Base-by-base conservation (phyloP, 1,140 invertebrate species). In the Hydropsyche tenuis region DNA sequence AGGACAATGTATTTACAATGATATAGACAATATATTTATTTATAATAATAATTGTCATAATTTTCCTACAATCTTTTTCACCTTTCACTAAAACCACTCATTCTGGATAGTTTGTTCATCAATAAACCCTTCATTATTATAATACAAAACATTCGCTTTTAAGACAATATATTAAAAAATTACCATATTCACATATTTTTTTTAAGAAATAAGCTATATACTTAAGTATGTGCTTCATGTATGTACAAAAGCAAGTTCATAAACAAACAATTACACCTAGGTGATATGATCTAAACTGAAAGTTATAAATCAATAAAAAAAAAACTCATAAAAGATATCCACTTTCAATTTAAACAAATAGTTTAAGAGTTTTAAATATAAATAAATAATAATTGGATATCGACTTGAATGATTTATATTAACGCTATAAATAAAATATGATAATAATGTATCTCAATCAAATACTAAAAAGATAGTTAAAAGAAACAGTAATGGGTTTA, bases 1-100 rank as follows among this genome's bases (percentile, higher is more conserved):
- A 77, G 76, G 73, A 77, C 76, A 77, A 53, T 77, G 48, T 65
- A 73, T 73, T 37, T 73, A 65, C 66, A 63, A 48, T 53, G 12
- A 66, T 69, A 62, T 69, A 68, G 51, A 73, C 48, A 69, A 53
- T 53, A 74, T 18, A 30, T 74, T 48, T 30, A 73, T 68, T 60
- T 66, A 65, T 73, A 73, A 37, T 27, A 23, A 65, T 56, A 70
- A 45, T 45, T 63, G 51, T 72, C 30, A 25, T 65, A 37, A 73
- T 53, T 48, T 60, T 25, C 23, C 22, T 60, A 60, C 56, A 72
- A 65, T 65, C 63, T 73, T 16, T 48, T 53, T 46, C 37, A 71
- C 30, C 45, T 43, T 73, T 65, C 45, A 23, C n/a, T 43, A 20
- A 51, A 64, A 22, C 16, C 22, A 66, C 30, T 73, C 25, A 22